A percentile compares a stretch with the other conserved stretches of the same genome.
These are phyloP conservation scores for Julus scandinavius DNA, from an alignment of 2,888 invertebrate genomes.

Conservation along the genomic window DNA sequence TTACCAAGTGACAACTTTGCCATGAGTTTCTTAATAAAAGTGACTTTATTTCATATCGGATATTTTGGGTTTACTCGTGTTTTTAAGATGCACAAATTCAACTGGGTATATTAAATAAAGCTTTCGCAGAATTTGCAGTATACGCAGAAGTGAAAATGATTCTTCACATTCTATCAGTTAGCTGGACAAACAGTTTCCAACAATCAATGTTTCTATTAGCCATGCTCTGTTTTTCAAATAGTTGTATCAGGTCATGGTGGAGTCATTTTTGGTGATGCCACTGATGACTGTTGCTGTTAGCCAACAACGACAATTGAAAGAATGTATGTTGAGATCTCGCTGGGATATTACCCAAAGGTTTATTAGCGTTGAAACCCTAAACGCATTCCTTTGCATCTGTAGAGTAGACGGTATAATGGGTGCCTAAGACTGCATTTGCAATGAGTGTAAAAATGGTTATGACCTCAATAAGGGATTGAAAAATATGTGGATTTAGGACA, in stretches of 20 bases:
- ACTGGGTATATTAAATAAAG: no score
- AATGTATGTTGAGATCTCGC: neutral
- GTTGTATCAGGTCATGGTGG: neutral
- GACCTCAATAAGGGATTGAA: neutral
- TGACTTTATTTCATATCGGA: no score
- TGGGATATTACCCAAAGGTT: neutral
- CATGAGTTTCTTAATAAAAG: no score
- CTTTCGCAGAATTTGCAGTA: no score
- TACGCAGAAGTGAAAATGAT: no score
- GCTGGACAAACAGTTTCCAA: no score
- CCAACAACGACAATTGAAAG: neutral
- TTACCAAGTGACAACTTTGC: no score
- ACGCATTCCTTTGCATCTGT: neutral
- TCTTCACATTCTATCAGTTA: no score
- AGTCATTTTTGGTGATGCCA: neutral
- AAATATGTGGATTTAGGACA: constrained; percentile 28
- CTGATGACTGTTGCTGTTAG: neutral
- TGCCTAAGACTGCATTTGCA: constrained; percentile 10
- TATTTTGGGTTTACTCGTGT: no score
- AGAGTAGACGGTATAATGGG: neutral
- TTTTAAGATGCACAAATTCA: no score
- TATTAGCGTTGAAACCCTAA: neutral
- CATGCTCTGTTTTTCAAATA: no score
- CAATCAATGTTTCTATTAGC: no score
- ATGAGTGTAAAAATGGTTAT: constrained; percentile 29